Conservation (phyloP, 2,113 vertebrate genomes). For the Dipodomys spectabilis region DNA sequence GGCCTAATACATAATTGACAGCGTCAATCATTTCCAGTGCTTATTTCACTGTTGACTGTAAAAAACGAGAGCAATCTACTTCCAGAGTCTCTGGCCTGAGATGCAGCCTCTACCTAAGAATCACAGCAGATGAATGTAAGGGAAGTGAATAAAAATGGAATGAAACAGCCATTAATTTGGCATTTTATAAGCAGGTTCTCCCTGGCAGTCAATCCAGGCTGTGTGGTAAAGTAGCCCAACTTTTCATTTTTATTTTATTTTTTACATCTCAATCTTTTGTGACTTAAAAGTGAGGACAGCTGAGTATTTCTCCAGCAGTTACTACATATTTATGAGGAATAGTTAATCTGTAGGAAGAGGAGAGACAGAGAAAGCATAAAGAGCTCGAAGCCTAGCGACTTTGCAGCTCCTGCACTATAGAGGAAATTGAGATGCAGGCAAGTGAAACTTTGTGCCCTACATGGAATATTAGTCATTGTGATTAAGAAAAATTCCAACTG, state of each 20-base stretch:
- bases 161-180: conserved; percentile 69
- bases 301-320: conserved; percentile 69
- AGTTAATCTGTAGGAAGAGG: conserved; percentile 66
- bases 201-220: conserved; percentile 29
- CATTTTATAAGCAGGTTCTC: conserved; percentile 67
- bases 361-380: conserved; percentile 45
- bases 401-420: not conserved
- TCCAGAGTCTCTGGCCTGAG: conserved; percentile 19
- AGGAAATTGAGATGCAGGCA: conserved; percentile 27
- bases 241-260: conserved; percentile 77
- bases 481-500: not conserved
- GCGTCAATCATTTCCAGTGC: conserved; percentile 47
- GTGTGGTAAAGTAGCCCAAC: conserved; percentile 70
- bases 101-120: conserved; percentile 64
- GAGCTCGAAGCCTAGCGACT: conserved; percentile 49
- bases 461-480: not conserved
- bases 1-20: conserved; percentile 75
- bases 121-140: conserved; percentile 5
- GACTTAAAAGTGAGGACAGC: conserved; percentile 73
- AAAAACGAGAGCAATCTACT: conserved; percentile 62
- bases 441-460: not conserved
- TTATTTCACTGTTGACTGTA: conserved; percentile 58
- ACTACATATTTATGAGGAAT: conserved; percentile 76
- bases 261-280: conserved; percentile 65
- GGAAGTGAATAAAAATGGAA: conserved; percentile 70